These are phyloP conservation scores for Scrobipalpa atriplicella DNA, from an alignment of 2,888 invertebrate genomes.

Conservation along the genomic window DNA sequence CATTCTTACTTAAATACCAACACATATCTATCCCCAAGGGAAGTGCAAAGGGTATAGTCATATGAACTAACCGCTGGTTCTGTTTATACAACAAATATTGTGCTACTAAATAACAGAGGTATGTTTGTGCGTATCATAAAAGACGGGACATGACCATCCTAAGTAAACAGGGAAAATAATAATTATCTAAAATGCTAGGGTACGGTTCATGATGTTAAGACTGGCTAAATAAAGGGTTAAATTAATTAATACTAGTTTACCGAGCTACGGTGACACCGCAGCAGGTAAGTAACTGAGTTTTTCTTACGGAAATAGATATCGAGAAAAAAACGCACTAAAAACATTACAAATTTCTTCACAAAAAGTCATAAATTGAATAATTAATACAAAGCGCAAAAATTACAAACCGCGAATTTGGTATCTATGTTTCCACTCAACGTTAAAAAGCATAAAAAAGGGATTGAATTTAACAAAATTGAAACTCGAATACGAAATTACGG, in stretches of 20 bases:
- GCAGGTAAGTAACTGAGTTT: too few relatives aligned
- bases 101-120: constrained; percentile 10
- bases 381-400: too few relatives aligned
- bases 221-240: neutral
- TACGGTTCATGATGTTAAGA: neutral
- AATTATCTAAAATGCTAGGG: constrained; percentile 3
- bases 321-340: too few relatives aligned
- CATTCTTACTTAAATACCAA: constrained; percentile 2
- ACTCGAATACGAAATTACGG: neutral
- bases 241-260: neutral
- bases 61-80: neutral
- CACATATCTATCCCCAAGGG: neutral
- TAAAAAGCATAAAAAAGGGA: neutral
- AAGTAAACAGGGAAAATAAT: neutral
- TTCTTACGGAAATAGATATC: too few relatives aligned
- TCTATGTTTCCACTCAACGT: neutral
- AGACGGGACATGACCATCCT: neutral
- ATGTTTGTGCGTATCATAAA: constrained; percentile 11
- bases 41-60: too few relatives aligned
- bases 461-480: neutral
- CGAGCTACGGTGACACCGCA: too few relatives aligned
- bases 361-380: too few relatives aligned
- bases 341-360: too few relatives aligned
- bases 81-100: constrained; percentile 1
- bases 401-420: neutral